Evolutionary conservation across 2,888 invertebrate genomes (phyloP), one percentile per base, ranked within the genome.

Genomic region (Yponomeuta cagnagella): DNA sequence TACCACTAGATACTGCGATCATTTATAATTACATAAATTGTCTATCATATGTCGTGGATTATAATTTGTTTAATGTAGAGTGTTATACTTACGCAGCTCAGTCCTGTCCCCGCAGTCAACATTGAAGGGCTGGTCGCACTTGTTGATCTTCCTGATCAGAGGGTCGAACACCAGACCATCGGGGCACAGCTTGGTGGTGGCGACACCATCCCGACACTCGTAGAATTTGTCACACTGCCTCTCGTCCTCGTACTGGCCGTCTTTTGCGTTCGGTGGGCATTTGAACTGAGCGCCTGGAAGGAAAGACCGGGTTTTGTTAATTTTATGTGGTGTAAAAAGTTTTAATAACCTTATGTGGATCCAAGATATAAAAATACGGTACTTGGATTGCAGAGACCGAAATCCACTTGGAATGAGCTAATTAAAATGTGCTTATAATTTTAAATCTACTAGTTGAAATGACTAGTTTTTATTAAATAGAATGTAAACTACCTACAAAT

Each of bases 111-210:
- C 97, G 80, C 98, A 98, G 84, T 97, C 97, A 31, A 97, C 97
- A 81, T 97, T 97, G 94, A 97, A 97, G 81, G 97, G 96, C 82
- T 97, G 97, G 89, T 98, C 98, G 82, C 98, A 98, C 84, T 97
- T 97, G 93, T 97, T 97, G 83, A 96, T 93, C 90, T 97, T 97
- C 79, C 97, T 95, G 84, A 96, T 97, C 76, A 94, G 88, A 0
- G 95, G 96, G 92, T 98, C 97, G 86, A 97, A 98, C 70, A 98
- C 97, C 63, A 98, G 93, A 73, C 98, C 98, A 83, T 98, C 98
- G 6, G 97, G 96, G 80, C 98, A 98, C 4, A 96, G 87, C 85
- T 96, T 96, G 77, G 95, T 94, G 74, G 91, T 95, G 52, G 96
- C 93, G 0, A 92, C 87, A 6, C 96, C 96, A 74, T 97, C 96